Base-by-base conservation (phyloP, 1,140 invertebrate genomes). In the Zeugodacus cucurbitae region DNA sequence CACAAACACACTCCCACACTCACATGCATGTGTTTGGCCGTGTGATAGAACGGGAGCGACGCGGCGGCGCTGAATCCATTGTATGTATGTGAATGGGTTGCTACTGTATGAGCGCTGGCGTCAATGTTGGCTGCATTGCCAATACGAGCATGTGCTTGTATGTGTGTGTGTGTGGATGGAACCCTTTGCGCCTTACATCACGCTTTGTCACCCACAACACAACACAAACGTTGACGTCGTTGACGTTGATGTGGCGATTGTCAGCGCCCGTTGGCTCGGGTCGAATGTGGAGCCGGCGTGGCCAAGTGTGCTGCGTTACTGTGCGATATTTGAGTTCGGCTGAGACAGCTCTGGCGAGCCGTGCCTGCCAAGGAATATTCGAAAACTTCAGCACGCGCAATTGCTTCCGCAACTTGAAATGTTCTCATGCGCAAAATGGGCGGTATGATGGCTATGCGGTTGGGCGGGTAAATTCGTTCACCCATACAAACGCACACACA, bases 381-480 rank as follows among this genome's bases (percentile, higher is more conserved):
- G 92, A 92, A 91, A 92, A 92, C 92, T 92, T 92, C 91, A 92
- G 92, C 91, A 92, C 92, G 92, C 92, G 92, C 92, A 92, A 92
- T 92, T 92, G 92, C 92, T 92, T 92, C 92, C 92, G 92, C 92
- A 92, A 92, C 92, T 92, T 92, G 91, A 92, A 92, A 92, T 91
- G 91, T 91, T 57, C 88, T 86, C 48, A 74, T 48, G 88, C 86
- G 44, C 48, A 44, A 82, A 88, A 89, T 89, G 88, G 88, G 86
- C 87, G 86, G 88, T 59, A 70, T 41, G 59, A 11, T 70, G 20
- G 32, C 3, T 37, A 34, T 86, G 54, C 44, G 58, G 54, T 54
- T 59, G 64, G 64, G 62, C 10, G 64, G 86, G 32, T 10, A 44
- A 59, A 20, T 44, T 20, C 82, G 54, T 62, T 48, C 41, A 67